Conservation (phyloP, 1,140 invertebrate species). For the Ceratina japonica region DNA sequence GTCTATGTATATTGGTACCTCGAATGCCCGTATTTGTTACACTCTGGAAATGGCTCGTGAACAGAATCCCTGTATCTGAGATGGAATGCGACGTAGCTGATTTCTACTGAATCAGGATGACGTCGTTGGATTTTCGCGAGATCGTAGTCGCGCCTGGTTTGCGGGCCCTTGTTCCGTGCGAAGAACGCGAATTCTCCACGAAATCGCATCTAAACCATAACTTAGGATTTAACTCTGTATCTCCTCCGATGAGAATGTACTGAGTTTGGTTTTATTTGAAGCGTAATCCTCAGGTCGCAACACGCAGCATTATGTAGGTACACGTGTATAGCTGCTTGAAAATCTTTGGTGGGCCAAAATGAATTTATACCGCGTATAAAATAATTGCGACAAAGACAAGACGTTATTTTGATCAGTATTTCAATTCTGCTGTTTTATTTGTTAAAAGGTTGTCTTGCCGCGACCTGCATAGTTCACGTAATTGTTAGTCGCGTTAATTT, state of each 20-base stretch:
- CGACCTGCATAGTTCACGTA: not conserved
- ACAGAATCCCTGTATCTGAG: conserved; percentile 27
- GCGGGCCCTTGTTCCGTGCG: too few species aligned
- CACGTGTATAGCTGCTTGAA: not conserved
- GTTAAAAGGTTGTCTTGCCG: too few species aligned
- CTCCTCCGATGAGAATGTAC: not conserved
- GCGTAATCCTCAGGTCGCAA: not conserved
- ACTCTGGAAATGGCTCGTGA: conserved; percentile 41
- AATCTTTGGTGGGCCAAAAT: too few species aligned
- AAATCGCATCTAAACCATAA: not conserved
- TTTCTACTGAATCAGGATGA: not conserved
- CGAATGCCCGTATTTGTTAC: conserved; percentile 26
- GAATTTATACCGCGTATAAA: too few species aligned
- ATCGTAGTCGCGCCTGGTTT: not conserved
- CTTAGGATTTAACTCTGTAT: not conserved
- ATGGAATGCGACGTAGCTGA: not conserved
- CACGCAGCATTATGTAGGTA: not conserved
- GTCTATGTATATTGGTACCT: conserved; percentile 19
- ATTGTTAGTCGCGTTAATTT: conserved; percentile 32
- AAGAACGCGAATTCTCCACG: not conserved
- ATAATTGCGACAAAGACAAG: too few species aligned
- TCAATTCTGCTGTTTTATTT: too few species aligned
- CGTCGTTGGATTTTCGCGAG: not conserved
- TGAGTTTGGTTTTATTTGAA: not conserved
- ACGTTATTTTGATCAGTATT: too few species aligned